Conservation (phyloP, 2,797 vertebrate species). For the Parambassis ranga region DNA sequence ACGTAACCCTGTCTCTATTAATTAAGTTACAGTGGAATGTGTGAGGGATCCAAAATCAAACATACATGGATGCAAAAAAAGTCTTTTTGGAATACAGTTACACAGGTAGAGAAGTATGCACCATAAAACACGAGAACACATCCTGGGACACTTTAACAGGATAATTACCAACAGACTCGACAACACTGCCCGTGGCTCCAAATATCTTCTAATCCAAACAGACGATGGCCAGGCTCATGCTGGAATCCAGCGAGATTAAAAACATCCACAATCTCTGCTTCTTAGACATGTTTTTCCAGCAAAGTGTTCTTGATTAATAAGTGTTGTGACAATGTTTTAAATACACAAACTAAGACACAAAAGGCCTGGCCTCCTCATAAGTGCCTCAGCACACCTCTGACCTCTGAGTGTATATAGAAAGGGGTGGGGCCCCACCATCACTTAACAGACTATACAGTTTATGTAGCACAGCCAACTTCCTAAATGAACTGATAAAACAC, state of each 20-base stretch:
- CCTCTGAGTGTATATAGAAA: background rate
- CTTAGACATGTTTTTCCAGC: background rate
- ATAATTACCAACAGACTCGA: slow-evolving; percentile 76
- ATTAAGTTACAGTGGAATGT: slow-evolving; percentile 10
- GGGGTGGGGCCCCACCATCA: background rate
- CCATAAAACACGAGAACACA: slow-evolving; percentile 73
- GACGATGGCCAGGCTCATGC: slow-evolving; percentile 38
- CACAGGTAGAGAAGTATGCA: slow-evolving; percentile 74
- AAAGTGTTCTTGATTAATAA: background rate
- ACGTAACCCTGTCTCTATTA: background rate
- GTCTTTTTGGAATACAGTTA: slow-evolving; percentile 58
- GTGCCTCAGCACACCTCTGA: slow-evolving; percentile 16
- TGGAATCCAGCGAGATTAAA: slow-evolving; percentile 40
- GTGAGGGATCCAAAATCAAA: slow-evolving; percentile 7
- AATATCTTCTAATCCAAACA: slow-evolving; percentile 48
- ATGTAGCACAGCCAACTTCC: slow-evolving; percentile 31
- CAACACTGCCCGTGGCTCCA: slow-evolving; percentile 51
- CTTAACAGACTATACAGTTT: slow-evolving; percentile 27
- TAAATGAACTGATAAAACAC: slow-evolving; percentile 6
- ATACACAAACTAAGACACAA: background rate
- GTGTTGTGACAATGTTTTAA: background rate
- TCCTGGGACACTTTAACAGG: slow-evolving; percentile 68
- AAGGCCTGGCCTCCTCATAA: background rate
- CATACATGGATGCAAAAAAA: slow-evolving; percentile 1
- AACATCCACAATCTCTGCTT: slow-evolving; percentile 12